Conservation (phyloP, 2,797 vertebrate genomes). For the Danio kyathit region DNA sequence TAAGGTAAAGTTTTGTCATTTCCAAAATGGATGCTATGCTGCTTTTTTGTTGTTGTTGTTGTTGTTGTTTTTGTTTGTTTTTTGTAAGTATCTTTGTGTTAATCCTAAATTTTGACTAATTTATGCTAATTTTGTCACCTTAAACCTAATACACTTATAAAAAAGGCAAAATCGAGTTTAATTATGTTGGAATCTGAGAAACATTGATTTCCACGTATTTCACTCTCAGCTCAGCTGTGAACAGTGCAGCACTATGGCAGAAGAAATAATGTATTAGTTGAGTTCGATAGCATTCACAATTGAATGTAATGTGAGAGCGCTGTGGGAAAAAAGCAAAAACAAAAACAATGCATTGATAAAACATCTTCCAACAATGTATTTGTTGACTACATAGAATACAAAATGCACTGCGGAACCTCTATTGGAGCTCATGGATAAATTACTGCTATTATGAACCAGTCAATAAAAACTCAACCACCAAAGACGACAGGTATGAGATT, state of each 20-base stretch:
- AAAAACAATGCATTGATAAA: background rate
- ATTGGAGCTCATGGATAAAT: background rate
- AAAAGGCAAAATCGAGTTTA: too few relatives aligned
- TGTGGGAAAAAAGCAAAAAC: background rate
- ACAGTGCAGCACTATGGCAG: background rate
- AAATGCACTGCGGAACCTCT: background rate
- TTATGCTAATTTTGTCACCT: too few relatives aligned
- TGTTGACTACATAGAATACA: background rate
- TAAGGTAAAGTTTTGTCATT: too few relatives aligned
- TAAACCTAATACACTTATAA: too few relatives aligned
- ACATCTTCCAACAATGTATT: background rate
- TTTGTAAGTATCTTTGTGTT: too few relatives aligned
- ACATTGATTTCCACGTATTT: background rate
- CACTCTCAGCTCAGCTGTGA: background rate
- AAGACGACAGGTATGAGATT: background rate
- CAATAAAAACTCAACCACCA: background rate
- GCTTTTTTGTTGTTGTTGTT: too few relatives aligned
- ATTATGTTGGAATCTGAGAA: too few relatives aligned
- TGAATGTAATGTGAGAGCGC: background rate
- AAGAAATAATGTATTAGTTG: background rate
- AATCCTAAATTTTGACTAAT: too few relatives aligned
- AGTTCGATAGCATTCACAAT: background rate
- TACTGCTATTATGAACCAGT: too few relatives aligned
- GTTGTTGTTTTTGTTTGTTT: too few relatives aligned
- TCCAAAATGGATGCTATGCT: too few relatives aligned